Evolutionary conservation across 2,113 vertebrate genomes (phyloP).

Genomic region (Sturnus vulgaris): DNA sequence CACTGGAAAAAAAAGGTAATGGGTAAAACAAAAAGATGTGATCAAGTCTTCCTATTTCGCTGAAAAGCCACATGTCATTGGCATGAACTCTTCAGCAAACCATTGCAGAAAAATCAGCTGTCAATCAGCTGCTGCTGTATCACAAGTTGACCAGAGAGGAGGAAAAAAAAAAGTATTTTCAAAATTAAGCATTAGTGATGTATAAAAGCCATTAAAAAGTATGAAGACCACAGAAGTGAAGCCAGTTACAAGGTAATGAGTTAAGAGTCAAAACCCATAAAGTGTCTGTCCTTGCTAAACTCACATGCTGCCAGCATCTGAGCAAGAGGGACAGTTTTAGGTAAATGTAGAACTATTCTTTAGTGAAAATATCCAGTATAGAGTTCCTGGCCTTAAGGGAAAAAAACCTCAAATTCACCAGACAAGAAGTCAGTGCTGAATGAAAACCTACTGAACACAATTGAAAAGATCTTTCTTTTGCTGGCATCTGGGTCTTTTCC

Average conservation of each 20-base stretch:
- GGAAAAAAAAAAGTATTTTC: neutral
- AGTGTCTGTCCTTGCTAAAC: neutral
- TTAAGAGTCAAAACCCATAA: neutral
- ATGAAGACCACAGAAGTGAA: neutral
- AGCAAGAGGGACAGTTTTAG: neutral
- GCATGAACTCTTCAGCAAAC: neutral
- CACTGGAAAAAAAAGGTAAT: constrained; percentile 66
- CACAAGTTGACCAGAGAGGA: rapidly evolving
- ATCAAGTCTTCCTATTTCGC: constrained; percentile 30
- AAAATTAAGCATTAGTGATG: neutral
- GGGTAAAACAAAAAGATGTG: constrained; percentile 56
- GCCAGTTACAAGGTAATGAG: neutral
- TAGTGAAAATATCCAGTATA: neutral
- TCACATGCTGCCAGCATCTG: neutral
- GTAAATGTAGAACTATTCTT: neutral
- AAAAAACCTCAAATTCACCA: neutral
- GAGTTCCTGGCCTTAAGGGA: neutral
- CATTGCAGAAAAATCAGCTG: constrained; percentile 29
- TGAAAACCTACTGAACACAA: neutral
- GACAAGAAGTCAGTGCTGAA: neutral
- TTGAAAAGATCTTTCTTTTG: neutral
- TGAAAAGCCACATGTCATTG: constrained; percentile 15
- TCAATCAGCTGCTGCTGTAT: neutral
- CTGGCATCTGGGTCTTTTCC: neutral
- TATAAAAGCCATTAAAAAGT: neutral